Evolutionary conservation across 2,797 vertebrate genomes (phyloP).

Genomic region (Eleutherodactylus coqui): DNA sequence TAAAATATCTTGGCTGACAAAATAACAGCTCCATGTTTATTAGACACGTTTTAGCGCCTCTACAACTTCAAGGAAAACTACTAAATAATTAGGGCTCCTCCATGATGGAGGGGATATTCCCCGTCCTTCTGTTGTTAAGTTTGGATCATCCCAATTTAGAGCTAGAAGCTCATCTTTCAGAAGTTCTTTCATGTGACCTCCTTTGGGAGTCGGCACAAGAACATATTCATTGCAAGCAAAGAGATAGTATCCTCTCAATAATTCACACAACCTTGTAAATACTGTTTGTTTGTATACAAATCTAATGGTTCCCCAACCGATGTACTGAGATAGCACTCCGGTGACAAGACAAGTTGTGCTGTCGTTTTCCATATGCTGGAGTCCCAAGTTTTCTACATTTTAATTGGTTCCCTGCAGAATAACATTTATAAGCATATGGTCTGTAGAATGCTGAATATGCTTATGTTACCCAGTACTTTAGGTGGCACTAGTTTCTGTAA

Average conservation of each 20-base stretch:
- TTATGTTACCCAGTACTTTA: slow-evolving; percentile 75
- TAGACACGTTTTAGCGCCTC: background rate
- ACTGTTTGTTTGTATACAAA: slow-evolving; percentile 73
- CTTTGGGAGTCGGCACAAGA: slow-evolving; percentile 1
- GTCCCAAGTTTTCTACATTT: slow-evolving; percentile 79
- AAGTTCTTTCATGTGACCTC: slow-evolving; percentile 4
- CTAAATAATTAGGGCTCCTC: background rate
- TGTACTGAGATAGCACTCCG: slow-evolving; percentile 78
- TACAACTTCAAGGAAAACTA: background rate
- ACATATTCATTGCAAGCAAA: background rate
- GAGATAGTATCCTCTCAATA: slow-evolving; percentile 39
- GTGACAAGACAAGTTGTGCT: slow-evolving; percentile 83
- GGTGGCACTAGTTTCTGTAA: slow-evolving; percentile 72
- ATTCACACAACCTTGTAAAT: slow-evolving; percentile 47
- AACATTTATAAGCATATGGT: slow-evolving; percentile 80
- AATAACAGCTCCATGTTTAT: background rate
- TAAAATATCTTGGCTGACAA: background rate
- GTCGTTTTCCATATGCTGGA: slow-evolving; percentile 80
- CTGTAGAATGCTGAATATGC: slow-evolving; percentile 80
- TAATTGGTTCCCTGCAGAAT: slow-evolving; percentile 87
- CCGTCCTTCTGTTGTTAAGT: background rate
- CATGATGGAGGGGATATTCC: background rate
- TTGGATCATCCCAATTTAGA: background rate
- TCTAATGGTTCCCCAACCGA: slow-evolving; percentile 73
- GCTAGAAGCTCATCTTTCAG: slow-evolving; percentile 21